A percentile compares a stretch with the other conserved stretches of the same genome.
phyloP scores from a whole-genome alignment of 2,888 invertebrate species.

The Gisinianus flammeolus region DNA sequence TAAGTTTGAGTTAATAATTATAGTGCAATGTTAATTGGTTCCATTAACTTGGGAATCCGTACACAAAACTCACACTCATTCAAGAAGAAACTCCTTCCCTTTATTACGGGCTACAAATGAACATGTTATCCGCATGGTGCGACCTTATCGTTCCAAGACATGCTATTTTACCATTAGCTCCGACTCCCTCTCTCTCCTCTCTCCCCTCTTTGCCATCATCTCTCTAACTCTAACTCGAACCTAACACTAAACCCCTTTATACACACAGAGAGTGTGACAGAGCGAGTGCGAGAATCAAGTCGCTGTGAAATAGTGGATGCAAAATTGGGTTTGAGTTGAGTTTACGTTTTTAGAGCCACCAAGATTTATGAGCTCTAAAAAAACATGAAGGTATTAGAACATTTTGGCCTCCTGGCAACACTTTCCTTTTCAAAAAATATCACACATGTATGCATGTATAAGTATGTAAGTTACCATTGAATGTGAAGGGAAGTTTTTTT shows the following conservation, averaged over 20 bases:
- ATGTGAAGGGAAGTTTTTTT: too few species aligned
- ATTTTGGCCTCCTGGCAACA: background rate
- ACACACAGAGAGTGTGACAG: too few species aligned
- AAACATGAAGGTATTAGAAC: background rate
- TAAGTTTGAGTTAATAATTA: slow-evolving; percentile 18
- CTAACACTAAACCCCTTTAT: slow-evolving; percentile 3
- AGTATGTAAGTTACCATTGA: too few species aligned
- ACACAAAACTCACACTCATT: slow-evolving; percentile 25
- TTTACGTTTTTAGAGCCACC: background rate
- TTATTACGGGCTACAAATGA: slow-evolving; percentile 25
- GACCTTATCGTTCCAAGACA: slow-evolving; percentile 14
- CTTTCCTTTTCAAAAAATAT: background rate
- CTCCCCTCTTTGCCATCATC: background rate
- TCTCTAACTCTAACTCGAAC: background rate
- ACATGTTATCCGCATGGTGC: slow-evolving; percentile 23
- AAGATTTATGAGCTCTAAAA: slow-evolving; percentile 13
- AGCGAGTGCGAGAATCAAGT: too few species aligned
- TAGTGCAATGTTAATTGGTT: slow-evolving; percentile 20
- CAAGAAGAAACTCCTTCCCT: slow-evolving; percentile 7
- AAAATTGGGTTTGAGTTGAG: slow-evolving; percentile 11
- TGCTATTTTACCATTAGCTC: slow-evolving; percentile 22
- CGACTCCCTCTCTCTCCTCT: background rate
- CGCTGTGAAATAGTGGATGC: background rate
- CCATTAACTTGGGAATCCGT: slow-evolving; percentile 10
- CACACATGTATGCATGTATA: too few species aligned